phyloP scores from a whole-genome alignment of 2,888 invertebrate genomes.

The Pelosia muscerda region DNA sequence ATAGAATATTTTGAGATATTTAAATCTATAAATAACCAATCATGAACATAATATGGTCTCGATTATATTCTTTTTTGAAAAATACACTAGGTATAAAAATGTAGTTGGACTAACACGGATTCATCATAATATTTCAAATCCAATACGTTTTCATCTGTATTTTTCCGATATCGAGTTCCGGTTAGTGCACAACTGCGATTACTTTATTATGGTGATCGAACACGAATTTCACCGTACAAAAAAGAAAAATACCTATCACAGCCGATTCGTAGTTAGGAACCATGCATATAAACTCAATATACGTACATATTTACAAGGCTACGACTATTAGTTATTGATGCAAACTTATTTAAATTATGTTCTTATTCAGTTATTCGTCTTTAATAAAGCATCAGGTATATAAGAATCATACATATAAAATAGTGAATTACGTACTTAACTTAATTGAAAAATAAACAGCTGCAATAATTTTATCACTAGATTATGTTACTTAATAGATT shows the following conservation, averaged over 20 bases:
- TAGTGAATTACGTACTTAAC: no score
- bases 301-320: not conserved
- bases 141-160: not conserved
- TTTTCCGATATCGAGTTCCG: not conserved
- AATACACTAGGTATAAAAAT: not conserved
- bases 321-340: no score
- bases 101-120: not conserved
- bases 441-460: no score
- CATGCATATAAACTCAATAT: not conserved
- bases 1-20: no score
- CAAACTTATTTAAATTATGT: no score
- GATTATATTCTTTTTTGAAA: not conserved
- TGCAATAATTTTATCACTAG: no score
- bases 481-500: no score
- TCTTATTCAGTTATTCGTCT: no score
- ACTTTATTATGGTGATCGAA: not conserved
- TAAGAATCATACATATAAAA: no score
- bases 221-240: not conserved
- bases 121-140: not conserved
- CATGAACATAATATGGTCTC: not conserved
- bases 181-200: not conserved
- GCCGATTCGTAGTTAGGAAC: not conserved
- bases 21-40: no score
- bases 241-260: not conserved
- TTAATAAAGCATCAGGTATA: no score